These are phyloP conservation scores for Patella vulgata DNA, from an alignment of 1,140 invertebrate species.

Conservation along the genomic window DNA sequence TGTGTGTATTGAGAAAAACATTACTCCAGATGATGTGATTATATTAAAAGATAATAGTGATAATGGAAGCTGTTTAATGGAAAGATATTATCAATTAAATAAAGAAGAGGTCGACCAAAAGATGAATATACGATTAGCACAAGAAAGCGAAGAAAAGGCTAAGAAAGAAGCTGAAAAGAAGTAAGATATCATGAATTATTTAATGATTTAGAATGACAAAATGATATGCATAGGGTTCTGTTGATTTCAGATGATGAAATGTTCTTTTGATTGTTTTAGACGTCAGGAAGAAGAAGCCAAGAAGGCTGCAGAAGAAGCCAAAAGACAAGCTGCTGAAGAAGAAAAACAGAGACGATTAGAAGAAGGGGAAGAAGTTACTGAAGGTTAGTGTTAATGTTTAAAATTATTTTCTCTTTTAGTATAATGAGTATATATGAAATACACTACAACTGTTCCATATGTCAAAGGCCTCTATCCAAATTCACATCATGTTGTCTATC, in stretches of 20 bases:
- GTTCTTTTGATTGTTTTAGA: slow-evolving; percentile 19
- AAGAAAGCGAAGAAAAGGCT: slow-evolving; percentile 42
- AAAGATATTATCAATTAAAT: slow-evolving; percentile 54
- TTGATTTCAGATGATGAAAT: neutral
- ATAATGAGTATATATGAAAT: too few species aligned
- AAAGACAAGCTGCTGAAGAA: slow-evolving; percentile 50
- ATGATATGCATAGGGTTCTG: too few species aligned
- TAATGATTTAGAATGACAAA: too few species aligned
- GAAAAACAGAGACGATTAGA: slow-evolving; percentile 47
- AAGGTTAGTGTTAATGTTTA: too few species aligned
- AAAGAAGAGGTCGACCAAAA: slow-evolving; percentile 50
- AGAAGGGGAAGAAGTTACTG: slow-evolving; percentile 40
- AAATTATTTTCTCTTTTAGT: neutral
- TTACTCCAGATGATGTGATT: slow-evolving; percentile 62
- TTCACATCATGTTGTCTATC: too few species aligned
- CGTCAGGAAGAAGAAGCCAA: slow-evolving; percentile 43
- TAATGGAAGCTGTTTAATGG: slow-evolving; percentile 46
- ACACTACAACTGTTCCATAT: too few species aligned
- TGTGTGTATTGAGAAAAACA: slow-evolving; percentile 57
- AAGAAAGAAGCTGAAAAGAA: slow-evolving; percentile 49
- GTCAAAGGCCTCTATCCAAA: too few species aligned
- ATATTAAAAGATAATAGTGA: slow-evolving; percentile 55
- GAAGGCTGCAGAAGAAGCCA: slow-evolving; percentile 43
- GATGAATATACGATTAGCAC: slow-evolving; percentile 37
- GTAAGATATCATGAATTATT: slow-evolving; percentile 22